Evolutionary conservation across 2,888 invertebrate genomes (phyloP).

Genomic region (Fragum whitleyi): DNA sequence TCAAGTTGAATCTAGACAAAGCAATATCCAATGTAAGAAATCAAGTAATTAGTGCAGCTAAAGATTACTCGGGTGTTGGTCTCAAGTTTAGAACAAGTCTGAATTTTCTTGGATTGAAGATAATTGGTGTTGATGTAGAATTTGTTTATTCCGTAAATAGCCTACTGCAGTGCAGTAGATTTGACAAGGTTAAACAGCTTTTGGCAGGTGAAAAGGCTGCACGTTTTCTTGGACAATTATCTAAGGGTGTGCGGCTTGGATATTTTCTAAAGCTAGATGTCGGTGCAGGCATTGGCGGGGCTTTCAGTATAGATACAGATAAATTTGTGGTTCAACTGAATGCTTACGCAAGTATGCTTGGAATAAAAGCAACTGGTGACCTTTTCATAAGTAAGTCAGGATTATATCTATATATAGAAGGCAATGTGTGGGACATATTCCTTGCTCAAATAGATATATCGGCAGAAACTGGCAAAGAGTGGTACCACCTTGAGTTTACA

Average conservation of each 20-base stretch:
- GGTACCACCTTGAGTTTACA: conserved; percentile 45
- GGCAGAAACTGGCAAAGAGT: conserved; percentile 46
- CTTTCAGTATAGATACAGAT: conserved; percentile 26
- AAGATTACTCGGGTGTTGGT: conserved; percentile 29
- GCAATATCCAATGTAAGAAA: conserved; percentile 20
- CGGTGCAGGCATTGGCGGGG: conserved; percentile 37
- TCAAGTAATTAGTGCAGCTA: not conserved
- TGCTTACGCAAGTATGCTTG: conserved; percentile 38
- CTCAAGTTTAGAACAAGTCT: conserved; percentile 14
- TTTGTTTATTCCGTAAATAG: conserved; percentile 28
- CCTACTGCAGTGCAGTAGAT: conserved; percentile 40
- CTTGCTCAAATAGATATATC: conserved; percentile 49
- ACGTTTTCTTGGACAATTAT: conserved; percentile 20
- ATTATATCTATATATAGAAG: conserved; percentile 49
- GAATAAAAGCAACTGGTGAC: conserved; percentile 43
- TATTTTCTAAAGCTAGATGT: conserved; percentile 16
- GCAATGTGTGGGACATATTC: conserved; percentile 58
- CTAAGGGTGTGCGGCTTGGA: conserved; percentile 7
- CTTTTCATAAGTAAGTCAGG: conserved; percentile 49
- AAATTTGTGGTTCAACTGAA: conserved; percentile 41
- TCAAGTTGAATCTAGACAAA: conserved; percentile 23
- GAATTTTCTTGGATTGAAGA: conserved; percentile 15
- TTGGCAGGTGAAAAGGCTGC: conserved; percentile 39
- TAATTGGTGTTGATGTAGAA: conserved; percentile 37
- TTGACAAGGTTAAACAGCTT: conserved; percentile 39